phyloP scores from a whole-genome alignment of 1,140 invertebrate species.

The Cotesia vestalis region DNA sequence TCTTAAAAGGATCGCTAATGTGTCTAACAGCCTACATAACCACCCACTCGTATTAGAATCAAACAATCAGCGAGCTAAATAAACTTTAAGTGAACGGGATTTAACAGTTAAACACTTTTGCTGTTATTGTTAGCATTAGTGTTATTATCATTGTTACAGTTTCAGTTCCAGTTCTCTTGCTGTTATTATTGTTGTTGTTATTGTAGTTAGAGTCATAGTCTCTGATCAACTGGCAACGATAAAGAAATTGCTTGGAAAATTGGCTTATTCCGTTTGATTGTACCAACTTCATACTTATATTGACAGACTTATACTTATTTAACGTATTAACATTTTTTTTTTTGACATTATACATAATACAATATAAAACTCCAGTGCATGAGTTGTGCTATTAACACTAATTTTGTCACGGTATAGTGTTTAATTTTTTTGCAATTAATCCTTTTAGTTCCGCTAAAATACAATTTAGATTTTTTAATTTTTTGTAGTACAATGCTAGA shows the following conservation, averaged over 20 bases:
- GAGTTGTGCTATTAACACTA: no score
- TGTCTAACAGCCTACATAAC: slow-evolving; percentile 37
- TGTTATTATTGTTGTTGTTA: neutral
- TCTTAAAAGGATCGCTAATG: slow-evolving; percentile 18
- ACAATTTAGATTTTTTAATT: no score
- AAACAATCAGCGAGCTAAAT: slow-evolving; percentile 8
- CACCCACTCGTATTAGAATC: slow-evolving; percentile 33
- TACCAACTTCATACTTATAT: slow-evolving; percentile 16
- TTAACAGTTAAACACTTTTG: slow-evolving; percentile 13
- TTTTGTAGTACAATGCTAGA: no score
- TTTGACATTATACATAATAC: no score
- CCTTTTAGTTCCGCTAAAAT: no score
- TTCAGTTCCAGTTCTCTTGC: slow-evolving; percentile 3
- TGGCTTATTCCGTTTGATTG: slow-evolving; percentile 58
- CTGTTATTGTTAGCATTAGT: neutral
- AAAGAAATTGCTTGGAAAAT: slow-evolving; percentile 62
- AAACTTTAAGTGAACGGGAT: slow-evolving; percentile 30
- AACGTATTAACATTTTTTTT: no score
- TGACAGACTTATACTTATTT: slow-evolving; percentile 1
- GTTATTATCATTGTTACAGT: neutral
- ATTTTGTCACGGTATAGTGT: neutral
- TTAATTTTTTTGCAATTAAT: neutral
- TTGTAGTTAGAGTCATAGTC: no score
- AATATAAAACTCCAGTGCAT: no score
- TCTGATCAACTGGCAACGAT: slow-evolving; percentile 48